A percentile compares a stretch with the other conserved stretches of the same genome.
Evolutionary conservation across 2,797 vertebrate species (phyloP).

Genomic region (Melanitta fusca): DNA sequence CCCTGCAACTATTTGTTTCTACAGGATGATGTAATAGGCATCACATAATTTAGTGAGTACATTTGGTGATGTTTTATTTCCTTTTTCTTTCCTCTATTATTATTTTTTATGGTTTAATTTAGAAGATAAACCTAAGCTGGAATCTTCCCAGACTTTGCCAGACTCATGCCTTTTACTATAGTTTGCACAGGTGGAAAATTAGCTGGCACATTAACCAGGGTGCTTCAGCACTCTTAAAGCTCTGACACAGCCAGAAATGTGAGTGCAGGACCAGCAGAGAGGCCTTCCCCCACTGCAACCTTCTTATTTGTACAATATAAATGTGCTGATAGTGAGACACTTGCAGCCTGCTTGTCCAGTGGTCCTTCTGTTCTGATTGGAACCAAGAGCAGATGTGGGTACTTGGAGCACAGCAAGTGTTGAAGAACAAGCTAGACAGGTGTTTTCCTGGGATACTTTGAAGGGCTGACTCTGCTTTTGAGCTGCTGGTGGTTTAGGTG

Average conservation of each 20-base stretch:
- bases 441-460: not conserved
- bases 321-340: not conserved
- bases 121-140: not conserved
- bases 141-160: not conserved
- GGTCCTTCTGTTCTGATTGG: not conserved
- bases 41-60: not conserved
- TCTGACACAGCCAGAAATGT: not conserved
- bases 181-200: not conserved
- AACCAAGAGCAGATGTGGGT: not conserved
- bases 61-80: not conserved
- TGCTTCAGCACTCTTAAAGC: not conserved
- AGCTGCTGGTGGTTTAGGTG: not conserved
- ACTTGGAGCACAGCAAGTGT: not conserved
- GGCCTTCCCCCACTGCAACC: accelerated
- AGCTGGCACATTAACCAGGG: accelerated
- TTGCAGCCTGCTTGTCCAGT: not conserved
- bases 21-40: not conserved
- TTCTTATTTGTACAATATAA: not conserved
- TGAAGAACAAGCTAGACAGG: not conserved
- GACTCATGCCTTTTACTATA: not conserved
- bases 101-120: not conserved
- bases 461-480: not conserved
- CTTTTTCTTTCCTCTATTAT: not conserved
- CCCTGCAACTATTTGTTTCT: not conserved
- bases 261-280: not conserved